Base-by-base conservation (phyloP, 2,113 vertebrate species). In the Rousettus leschenaultii region DNA sequence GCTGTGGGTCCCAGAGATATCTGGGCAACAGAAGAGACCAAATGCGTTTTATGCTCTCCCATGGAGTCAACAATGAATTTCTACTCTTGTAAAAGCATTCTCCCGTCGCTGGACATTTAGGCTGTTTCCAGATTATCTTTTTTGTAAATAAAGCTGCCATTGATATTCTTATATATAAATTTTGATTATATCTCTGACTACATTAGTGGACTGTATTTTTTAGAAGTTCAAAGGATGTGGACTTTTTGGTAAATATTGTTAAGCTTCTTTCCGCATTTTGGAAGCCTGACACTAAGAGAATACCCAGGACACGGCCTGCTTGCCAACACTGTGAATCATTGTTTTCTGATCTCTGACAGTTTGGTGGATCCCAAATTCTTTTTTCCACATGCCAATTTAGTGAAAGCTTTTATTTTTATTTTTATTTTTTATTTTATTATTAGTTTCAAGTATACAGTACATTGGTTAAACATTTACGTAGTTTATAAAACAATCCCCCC, bases 21-120 rank as follows among this genome's bases (percentile, higher is more conserved):
- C 80, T 53, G 84, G 33, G 43, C 73, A 77, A 70, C 48, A 70
- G 73, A n/a, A 45, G 53, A 75, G 6, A 16, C 48, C 71, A 28
- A 19, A 57, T 40, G 82, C 51, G 38, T 79, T 78, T 85, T 38
- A 79, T 2, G 15, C 33, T 43, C 33, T 22, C 53, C 57, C 38
- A 38, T 21, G 86, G 84, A 90, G 59, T 61, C 55, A n/a, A 13
- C 43, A 77, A 82, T 80, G 68, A 21, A 75, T n/a, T 55, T 86
- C 66, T 61, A 70, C 26, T 94, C 73, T 83, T 65, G 22, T 83
- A 68, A 51, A 91, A 66, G 55, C 55, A 33, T 74, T 71, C 57
- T 24, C 26, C 14, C 21, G 30, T 38, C 22, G 26, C 40, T 59
- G 26, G 38, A 53, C 38, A 33, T 33, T 71, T 35, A 66, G 18